Evolutionary conservation across 1,140 invertebrate genomes (phyloP).

Genomic region (Pseudomyrmex pallidus): DNA sequence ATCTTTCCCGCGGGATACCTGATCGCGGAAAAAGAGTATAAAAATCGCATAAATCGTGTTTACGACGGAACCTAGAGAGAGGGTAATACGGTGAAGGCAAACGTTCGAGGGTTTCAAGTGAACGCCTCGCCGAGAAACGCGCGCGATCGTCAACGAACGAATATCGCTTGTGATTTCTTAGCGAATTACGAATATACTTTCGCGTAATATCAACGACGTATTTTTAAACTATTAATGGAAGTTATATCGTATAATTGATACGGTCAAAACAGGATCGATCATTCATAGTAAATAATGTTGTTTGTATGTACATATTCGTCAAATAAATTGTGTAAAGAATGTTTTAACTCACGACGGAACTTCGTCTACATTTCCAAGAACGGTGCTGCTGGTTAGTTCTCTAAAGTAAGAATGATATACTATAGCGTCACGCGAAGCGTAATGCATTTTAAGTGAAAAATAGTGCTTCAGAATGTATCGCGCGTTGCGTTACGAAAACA

Average conservation of each 20-base stretch:
- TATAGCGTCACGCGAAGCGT: constrained; percentile 51
- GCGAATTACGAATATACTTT: neutral
- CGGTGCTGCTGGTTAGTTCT: constrained; percentile 29
- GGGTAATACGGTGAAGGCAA: constrained; percentile 36
- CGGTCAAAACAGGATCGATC: neutral
- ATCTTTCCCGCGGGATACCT: constrained; percentile 30
- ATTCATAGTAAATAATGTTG: neutral
- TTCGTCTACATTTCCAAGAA: constrained; percentile 43
- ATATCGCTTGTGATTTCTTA: neutral
- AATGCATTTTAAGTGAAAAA: constrained; percentile 62
- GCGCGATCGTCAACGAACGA: constrained; percentile 17
- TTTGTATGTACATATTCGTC: neutral
- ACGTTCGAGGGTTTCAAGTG: constrained; percentile 28
- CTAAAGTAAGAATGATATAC: constrained; percentile 61
- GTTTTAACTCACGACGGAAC: constrained; percentile 15
- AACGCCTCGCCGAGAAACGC: constrained; percentile 13
- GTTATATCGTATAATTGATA: neutral
- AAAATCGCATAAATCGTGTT: constrained; percentile 63
- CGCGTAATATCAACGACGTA: neutral
- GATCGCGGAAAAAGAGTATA: constrained; percentile 39
- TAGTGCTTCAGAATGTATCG: constrained; percentile 60
- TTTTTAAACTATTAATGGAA: neutral
- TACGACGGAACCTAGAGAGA: constrained; percentile 35
- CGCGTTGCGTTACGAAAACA: constrained; percentile 58
- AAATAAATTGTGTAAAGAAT: no score